Conservation (phyloP, 2,888 invertebrate species). For the Lobophora halterata region DNA sequence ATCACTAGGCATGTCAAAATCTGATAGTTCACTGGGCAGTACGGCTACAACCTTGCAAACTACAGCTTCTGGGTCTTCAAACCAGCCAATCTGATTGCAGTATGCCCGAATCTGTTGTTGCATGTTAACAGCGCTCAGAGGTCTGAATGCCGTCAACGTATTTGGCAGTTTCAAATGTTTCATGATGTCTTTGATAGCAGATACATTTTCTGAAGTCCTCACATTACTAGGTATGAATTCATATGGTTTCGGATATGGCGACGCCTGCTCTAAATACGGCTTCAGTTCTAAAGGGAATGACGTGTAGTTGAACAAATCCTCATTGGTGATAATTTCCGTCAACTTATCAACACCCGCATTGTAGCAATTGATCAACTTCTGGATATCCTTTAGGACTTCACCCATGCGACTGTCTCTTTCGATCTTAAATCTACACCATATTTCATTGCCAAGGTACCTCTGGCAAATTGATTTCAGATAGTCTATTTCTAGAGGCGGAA, state of each 20-base stretch:
- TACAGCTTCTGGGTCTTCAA: conserved; percentile 67
- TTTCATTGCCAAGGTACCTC: conserved; percentile 80
- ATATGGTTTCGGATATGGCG: conserved; percentile 82
- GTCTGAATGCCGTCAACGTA: conserved; percentile 66
- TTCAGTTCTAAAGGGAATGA: conserved; percentile 85
- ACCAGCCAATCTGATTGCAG: conserved; percentile 73
- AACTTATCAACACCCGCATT: conserved; percentile 85
- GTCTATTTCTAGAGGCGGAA: conserved; percentile 81
- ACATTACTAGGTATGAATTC: conserved; percentile 85
- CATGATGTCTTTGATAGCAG: conserved; percentile 75
- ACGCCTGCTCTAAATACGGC: conserved; percentile 67
- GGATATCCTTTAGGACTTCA: conserved; percentile 75
- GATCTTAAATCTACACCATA: conserved; percentile 80
- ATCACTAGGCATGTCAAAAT: conserved; percentile 54
- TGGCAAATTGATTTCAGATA: conserved; percentile 77
- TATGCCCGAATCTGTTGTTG: conserved; percentile 72
- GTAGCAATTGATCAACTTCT: conserved; percentile 82
- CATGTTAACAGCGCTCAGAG: conserved; percentile 59
- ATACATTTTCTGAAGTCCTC: conserved; percentile 74
- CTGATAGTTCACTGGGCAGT: conserved; percentile 60
- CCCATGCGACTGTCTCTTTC: conserved; percentile 61
- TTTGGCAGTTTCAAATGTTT: conserved; percentile 78
- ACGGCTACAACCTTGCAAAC: conserved; percentile 74
- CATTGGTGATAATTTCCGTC: conserved; percentile 80
- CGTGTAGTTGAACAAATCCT: conserved; percentile 80